These are phyloP conservation scores for Elanoides forficatus DNA, from an alignment of 2,113 vertebrate species.

Conservation along the genomic window DNA sequence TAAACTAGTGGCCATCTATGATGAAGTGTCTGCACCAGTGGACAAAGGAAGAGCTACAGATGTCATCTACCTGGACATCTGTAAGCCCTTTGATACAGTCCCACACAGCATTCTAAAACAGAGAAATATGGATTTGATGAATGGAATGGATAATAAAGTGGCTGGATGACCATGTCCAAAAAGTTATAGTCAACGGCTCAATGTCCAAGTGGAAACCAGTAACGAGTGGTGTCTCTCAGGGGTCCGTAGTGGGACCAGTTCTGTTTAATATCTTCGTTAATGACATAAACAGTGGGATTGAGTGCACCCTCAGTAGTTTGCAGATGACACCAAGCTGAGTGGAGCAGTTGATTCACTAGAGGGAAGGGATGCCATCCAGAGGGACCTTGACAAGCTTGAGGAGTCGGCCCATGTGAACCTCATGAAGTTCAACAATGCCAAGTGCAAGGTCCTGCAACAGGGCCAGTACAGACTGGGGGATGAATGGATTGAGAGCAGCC, in stretches of 20 bases:
- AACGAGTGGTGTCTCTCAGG: background rate
- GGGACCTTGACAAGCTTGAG: background rate
- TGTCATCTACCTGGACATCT: background rate
- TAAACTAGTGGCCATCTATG: background rate
- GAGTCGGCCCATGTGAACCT: background rate
- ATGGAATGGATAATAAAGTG: background rate
- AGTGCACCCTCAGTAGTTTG: background rate
- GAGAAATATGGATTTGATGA: background rate
- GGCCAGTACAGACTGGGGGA: background rate
- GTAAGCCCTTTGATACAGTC: background rate
- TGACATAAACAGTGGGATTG: background rate
- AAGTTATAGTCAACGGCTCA: background rate
- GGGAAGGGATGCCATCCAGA: background rate
- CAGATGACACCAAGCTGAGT: background rate
- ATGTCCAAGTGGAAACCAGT: background rate
- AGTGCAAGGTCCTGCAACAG: background rate
- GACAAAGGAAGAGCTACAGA: background rate
- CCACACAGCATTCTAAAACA: background rate
- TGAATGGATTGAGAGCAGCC: background rate
- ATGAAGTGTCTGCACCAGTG: background rate
- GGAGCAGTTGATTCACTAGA: too few species aligned
- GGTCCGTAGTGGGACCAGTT: background rate
- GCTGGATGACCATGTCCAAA: fast-evolving
- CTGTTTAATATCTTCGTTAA: background rate
- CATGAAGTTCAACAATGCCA: background rate